phyloP scores from a whole-genome alignment of 2,797 vertebrate species.

The Artibeus lituratus region DNA sequence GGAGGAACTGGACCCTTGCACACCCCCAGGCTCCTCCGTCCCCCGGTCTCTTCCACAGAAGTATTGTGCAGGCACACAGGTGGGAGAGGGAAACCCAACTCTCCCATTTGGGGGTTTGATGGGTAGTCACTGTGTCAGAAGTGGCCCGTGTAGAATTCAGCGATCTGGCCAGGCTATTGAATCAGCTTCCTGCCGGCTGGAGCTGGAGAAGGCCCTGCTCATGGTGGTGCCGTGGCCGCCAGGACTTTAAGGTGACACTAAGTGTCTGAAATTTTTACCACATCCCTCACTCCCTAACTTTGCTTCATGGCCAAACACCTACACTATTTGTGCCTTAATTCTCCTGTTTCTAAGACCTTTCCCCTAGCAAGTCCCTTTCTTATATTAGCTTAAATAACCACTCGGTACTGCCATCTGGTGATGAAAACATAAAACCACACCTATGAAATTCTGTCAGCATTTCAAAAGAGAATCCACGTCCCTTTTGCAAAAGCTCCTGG shows the following conservation, averaged over 20 bases:
- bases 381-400: not conserved
- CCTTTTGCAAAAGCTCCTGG: not conserved
- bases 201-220: not conserved
- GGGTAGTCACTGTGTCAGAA: not conserved
- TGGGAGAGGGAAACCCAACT: not conserved
- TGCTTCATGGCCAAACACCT: not conserved
- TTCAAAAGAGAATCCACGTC: not conserved
- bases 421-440: not conserved
- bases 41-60: not conserved
- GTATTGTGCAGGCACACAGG: not conserved
- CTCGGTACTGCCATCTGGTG: slow-evolving; percentile 43
- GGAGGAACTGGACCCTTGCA: not conserved
- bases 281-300: not conserved
- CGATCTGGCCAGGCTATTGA: not conserved
- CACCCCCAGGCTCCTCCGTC: not conserved
- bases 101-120: not conserved
- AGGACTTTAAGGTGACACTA: not conserved
- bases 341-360: not conserved
- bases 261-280: not conserved
- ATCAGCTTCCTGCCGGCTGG: not conserved
- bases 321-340: not conserved
- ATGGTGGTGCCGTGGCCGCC: not conserved
- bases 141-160: not conserved
- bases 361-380: not conserved
- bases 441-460: not conserved